Percentiles rank a stretch among this genome's conserved stretches.
Conservation (phyloP, 1,140 invertebrate species). For the Zaprionus africanus region DNA sequence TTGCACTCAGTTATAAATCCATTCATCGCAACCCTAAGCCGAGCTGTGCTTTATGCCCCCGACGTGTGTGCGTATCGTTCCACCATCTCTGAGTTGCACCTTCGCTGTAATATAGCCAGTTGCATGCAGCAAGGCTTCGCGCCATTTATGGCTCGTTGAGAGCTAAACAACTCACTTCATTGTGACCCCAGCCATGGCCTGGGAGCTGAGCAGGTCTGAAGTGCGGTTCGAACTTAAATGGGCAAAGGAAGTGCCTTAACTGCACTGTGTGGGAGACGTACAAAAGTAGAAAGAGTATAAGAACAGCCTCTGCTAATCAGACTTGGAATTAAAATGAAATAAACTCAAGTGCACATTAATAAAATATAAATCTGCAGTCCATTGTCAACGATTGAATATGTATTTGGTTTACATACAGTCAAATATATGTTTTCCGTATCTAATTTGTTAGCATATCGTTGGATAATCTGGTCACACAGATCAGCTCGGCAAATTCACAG, state of each 20-base stretch:
- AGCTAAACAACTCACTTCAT: conserved; percentile 67
- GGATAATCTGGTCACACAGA: conserved; percentile 31
- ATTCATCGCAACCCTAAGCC: conserved; percentile 43
- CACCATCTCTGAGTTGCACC: conserved; percentile 52
- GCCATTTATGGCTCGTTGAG: conserved; percentile 75
- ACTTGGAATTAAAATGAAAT: neutral
- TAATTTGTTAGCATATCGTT: conserved; percentile 23
- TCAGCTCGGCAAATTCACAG: conserved; percentile 30
- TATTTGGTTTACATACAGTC: neutral
- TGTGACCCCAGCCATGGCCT: neutral
- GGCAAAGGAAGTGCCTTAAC: neutral
- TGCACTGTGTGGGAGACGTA: neutral
- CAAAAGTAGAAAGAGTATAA: neutral
- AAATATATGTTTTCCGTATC: too few relatives aligned
- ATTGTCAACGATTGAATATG: neutral
- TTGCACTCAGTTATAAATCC: conserved; percentile 70
- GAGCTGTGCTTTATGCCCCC: conserved; percentile 40
- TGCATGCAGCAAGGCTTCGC: conserved; percentile 44
- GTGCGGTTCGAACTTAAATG: neutral
- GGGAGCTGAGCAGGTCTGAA: neutral
- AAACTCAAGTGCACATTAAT: neutral
- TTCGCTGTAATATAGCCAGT: conserved; percentile 17
- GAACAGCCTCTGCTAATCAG: too few relatives aligned
- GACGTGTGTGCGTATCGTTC: conserved; percentile 49
- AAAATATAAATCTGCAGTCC: neutral